Evolutionary conservation across 2,113 vertebrate genomes (phyloP).

Genomic region (Rhinopithecus roxellana): DNA sequence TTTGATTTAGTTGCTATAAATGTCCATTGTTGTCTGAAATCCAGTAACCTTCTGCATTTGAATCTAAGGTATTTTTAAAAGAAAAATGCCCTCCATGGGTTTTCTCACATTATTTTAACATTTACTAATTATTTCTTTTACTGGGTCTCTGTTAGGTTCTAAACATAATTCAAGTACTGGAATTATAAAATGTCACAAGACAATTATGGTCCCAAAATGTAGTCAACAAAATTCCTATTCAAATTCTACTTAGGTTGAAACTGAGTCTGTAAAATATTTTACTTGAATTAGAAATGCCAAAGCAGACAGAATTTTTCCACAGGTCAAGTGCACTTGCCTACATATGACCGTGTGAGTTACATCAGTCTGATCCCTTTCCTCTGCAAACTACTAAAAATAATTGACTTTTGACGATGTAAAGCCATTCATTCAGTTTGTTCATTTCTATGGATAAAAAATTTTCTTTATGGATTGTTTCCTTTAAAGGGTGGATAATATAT

Average conservation of each 20-base stretch:
- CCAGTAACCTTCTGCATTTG: neutral
- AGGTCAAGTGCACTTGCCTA: neutral
- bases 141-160: neutral
- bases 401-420: neutral
- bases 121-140: neutral
- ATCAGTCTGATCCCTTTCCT: neutral
- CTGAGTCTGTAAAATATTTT: neutral
- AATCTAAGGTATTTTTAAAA: neutral
- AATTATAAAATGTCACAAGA: neutral
- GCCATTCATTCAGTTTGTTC: neutral
- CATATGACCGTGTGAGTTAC: neutral
- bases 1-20: neutral
- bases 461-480: conserved; percentile 7
- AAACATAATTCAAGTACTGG: neutral
- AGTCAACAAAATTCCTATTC: neutral
- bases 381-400: neutral
- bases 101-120: neutral
- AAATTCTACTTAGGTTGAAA: neutral
- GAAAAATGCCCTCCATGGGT: neutral
- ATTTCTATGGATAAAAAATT: neutral
- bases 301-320: neutral
- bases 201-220: neutral
- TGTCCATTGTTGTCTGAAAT: neutral
- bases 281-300: neutral
- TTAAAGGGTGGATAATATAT: neutral